Conservation (phyloP, 2,888 invertebrate genomes). For the Scaptodrosophila latifasciaeformis region DNA sequence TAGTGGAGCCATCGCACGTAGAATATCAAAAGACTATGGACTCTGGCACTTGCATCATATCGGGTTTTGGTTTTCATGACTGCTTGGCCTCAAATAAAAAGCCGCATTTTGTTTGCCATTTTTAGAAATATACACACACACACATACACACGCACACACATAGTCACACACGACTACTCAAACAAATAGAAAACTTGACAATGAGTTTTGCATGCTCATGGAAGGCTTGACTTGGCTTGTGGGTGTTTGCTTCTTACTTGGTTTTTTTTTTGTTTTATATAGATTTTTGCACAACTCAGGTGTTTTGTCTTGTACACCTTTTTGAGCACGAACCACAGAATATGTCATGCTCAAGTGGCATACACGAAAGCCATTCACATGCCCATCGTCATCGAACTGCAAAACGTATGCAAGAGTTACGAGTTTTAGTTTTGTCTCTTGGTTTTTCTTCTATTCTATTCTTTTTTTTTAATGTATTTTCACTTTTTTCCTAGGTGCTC, state of each 20-base stretch:
- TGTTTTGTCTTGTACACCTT: conserved; percentile 32
- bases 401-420: too few species aligned
- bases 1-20: conserved; percentile 11
- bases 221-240: too few species aligned
- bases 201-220: too few species aligned
- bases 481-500: background rate
- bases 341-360: conserved; percentile 55
- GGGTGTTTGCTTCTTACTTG: too few species aligned
- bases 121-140: too few species aligned
- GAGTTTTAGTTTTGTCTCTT: conserved; percentile 1
- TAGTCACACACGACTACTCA: background rate
- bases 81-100: conserved; percentile 23
- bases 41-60: conserved; percentile 3
- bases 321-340: conserved; percentile 52
- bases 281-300: background rate
- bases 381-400: conserved; percentile 42
- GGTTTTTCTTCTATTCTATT: background rate
- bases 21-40: background rate
- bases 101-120: conserved; percentile 31
- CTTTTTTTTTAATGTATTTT: background rate
- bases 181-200: conserved; percentile 3
- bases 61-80: background rate
- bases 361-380: conserved; percentile 43
- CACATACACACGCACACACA: too few species aligned
- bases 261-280: too few species aligned